Evolutionary conservation across 64 coral and sea anemone genomes (phyloP).

Genomic region (Catalaphyllia jardinei): DNA sequence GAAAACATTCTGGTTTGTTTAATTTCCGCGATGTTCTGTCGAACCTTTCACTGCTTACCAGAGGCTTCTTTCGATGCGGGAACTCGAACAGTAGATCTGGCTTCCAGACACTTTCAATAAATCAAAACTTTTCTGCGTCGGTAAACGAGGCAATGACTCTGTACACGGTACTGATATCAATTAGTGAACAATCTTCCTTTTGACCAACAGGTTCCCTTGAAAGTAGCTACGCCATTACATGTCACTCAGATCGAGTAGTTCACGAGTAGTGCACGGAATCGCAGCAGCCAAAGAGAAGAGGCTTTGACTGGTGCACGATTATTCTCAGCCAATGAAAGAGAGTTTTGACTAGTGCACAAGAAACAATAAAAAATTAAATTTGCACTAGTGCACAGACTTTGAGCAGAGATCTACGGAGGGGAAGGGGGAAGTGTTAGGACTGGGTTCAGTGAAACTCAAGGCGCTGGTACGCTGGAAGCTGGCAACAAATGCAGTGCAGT

Average conservation of each 20-base stretch:
- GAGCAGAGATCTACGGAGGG: neutral
- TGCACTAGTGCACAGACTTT: slow-evolving; percentile 16
- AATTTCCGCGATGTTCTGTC: no score
- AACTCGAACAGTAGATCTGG: slow-evolving; percentile 6
- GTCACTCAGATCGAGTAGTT: slow-evolving; percentile 43
- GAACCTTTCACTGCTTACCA: no score
- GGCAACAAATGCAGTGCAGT: neutral
- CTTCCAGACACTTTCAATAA: neutral
- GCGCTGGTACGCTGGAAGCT: neutral
- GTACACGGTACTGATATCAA: slow-evolving; percentile 18
- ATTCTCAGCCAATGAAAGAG: slow-evolving; percentile 39
- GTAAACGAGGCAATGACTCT: slow-evolving; percentile 7
- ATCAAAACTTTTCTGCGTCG: neutral
- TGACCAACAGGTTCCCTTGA: slow-evolving; percentile 41
- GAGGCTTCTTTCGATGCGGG: no score
- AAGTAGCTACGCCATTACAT: slow-evolving; percentile 30
- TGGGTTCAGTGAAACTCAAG: neutral
- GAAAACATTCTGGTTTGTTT: neutral
- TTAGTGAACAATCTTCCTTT: slow-evolving; percentile 35
- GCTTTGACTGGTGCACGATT: slow-evolving; percentile 36
- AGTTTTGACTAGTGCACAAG: slow-evolving; percentile 44
- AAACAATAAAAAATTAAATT: slow-evolving; percentile 48
- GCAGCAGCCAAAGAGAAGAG: slow-evolving; percentile 29
- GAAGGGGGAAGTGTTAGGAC: neutral
- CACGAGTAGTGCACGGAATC: slow-evolving; percentile 16